Evolutionary conservation across 2,797 vertebrate genomes (phyloP).

Genomic region (Menidia menidia): DNA sequence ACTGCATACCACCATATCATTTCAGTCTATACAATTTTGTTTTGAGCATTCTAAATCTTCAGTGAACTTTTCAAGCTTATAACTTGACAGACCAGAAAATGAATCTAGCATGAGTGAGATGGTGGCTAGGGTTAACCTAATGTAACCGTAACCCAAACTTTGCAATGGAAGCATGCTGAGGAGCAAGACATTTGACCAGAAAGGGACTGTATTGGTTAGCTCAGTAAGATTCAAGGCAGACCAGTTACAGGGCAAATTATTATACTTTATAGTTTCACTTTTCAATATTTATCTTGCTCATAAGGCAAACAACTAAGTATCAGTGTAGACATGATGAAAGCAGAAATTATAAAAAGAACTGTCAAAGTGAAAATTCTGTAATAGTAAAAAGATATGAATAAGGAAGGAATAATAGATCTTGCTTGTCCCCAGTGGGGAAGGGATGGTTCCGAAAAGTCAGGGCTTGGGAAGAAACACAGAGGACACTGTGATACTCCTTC

Average conservation of each 20-base stretch:
- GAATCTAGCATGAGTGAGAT: conserved; percentile 8
- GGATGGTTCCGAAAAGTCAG: no score
- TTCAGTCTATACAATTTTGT: no score
- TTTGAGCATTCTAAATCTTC: no score
- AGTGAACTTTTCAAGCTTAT: no score
- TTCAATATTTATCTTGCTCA: conserved; percentile 14
- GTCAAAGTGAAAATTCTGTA: background rate
- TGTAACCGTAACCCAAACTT: conserved; percentile 16
- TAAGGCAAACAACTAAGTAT: conserved; percentile 1
- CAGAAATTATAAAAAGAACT: background rate
- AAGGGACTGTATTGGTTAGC: conserved; percentile 29
- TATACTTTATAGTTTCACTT: conserved; percentile 29
- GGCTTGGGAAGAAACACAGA: no score
- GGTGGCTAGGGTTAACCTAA: conserved; percentile 15
- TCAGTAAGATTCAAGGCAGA: conserved; percentile 44
- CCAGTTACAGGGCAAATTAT: conserved; percentile 7
- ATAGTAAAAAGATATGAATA: background rate
- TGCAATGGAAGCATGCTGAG: conserved; percentile 37
- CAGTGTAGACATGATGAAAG: background rate
- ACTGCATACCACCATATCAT: no score
- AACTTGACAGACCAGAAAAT: no score
- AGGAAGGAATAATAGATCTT: background rate
- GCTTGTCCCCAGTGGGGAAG: no score
- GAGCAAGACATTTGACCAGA: conserved; percentile 26
- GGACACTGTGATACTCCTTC: no score